Base-by-base conservation (phyloP, 2,797 vertebrate genomes). In the Coracias cyanogaster region DNA sequence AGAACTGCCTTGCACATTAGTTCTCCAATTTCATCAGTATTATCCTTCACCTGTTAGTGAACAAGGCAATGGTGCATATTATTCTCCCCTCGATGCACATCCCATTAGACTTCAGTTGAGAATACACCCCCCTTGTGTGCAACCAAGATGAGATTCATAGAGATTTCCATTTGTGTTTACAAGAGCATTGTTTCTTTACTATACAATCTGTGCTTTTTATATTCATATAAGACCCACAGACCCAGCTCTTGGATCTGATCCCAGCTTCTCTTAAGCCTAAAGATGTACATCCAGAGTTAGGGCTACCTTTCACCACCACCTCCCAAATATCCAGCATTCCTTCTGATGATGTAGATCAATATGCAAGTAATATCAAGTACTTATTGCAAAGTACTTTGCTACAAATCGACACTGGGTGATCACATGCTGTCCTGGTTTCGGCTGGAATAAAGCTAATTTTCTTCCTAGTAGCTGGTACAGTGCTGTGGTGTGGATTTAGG, bases 11-110 rank as follows among this genome's bases (percentile, higher is more conserved):
- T 97, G 82, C 83, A 89, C 94, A 91, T 97, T 97, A 95, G 93
- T 95, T 96, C 82, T 96, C 82, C 87, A 69, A 77, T 96, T 91
- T 97, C 93, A 96, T 96, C 91, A 92, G 31, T 82, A 97, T 97
- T 94, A 94, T 71, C 80, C 86, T 97, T 97, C 95, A 96, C 97
- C 95, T 96, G 96, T 94, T 97, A 93, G 94, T 31, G 69, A 93
- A 91, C 71, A 87, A 94, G 88, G 94, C 91, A 97, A 91, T 72
- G 91, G 82, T 2, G 62, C 78, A 86, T 76, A 94, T 94, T 91
- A 97, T 94, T 94, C 90, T 86, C 52, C 90, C 93, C 93, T 93
- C 85, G 69, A 90, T 95, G 91, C 95, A 96, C 20, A 96, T 80
- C 88, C 86, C 96, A 96, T 97, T 95, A 97, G 93, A 84, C 41